Percentiles rank a stretch among this genome's conserved stretches.
Evolutionary conservation across 2,888 invertebrate species (phyloP).

Genomic region (Cotesia congregata): DNA sequence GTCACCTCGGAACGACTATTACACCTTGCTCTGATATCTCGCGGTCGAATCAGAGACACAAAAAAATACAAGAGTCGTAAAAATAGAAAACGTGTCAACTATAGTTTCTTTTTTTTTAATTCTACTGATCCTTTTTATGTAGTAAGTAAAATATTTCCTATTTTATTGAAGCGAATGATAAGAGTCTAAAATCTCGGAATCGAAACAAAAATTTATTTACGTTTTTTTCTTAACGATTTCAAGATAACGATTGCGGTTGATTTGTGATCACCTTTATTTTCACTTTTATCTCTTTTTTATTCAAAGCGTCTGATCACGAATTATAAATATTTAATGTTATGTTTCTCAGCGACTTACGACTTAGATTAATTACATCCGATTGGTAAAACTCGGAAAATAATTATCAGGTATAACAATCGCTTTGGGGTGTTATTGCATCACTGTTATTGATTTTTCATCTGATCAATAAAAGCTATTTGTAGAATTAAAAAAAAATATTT

Average conservation of each 20-base stretch:
- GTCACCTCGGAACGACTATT: background rate
- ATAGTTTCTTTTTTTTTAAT: background rate
- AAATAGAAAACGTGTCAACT: background rate
- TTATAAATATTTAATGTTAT: background rate
- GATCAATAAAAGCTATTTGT: no score
- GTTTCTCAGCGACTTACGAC: background rate
- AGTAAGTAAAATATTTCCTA: background rate
- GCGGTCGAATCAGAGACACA: background rate
- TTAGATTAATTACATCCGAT: background rate
- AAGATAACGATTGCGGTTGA: background rate
- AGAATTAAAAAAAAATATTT: no score
- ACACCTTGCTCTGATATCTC: background rate
- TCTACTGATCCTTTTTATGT: background rate
- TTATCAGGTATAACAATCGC: background rate
- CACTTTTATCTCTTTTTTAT: background rate
- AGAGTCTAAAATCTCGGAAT: background rate
- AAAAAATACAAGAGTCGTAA: background rate
- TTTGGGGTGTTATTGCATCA: no score
- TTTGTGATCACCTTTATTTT: background rate
- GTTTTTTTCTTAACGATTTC: slow-evolving; percentile 16
- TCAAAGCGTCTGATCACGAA: background rate
- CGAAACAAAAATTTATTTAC: background rate
- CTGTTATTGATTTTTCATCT: no score
- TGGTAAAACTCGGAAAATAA: background rate
- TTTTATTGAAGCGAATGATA: background rate